phyloP scores from a whole-genome alignment of 1,140 invertebrate genomes.

The Microplitis demolitor region DNA sequence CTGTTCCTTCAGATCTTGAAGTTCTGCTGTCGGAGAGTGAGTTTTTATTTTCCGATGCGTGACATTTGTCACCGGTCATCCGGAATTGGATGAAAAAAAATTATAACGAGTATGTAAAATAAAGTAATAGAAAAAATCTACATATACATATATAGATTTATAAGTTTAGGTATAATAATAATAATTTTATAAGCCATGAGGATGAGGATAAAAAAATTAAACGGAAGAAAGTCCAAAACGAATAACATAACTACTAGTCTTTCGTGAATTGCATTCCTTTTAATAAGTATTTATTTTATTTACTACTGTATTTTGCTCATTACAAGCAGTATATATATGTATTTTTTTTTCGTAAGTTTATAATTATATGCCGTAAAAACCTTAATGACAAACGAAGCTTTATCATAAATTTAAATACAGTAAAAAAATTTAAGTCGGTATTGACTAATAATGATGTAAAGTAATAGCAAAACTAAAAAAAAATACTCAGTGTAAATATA shows the following conservation, averaged over 20 bases:
- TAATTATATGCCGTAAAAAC: background rate
- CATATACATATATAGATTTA: background rate
- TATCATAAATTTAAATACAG: too few species aligned
- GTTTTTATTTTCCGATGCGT: slow-evolving; percentile 66
- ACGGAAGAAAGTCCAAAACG: slow-evolving; percentile 12
- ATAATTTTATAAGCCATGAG: too few species aligned
- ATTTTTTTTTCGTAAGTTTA: background rate
- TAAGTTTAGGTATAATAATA: background rate
- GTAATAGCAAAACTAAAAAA: background rate
- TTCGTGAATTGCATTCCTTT: slow-evolving; percentile 24
- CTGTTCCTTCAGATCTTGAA: slow-evolving; percentile 69
- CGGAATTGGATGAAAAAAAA: slow-evolving; percentile 11
- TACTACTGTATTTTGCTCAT: background rate
- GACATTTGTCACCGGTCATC: slow-evolving; percentile 39
- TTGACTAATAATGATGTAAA: background rate
- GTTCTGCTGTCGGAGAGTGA: slow-evolving; percentile 68
- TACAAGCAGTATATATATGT: background rate
- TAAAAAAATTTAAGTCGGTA: background rate
- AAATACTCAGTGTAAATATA: slow-evolving; percentile 26
- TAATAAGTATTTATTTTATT: slow-evolving; percentile 4
- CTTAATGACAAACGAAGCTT: too few species aligned
- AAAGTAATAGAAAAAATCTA: background rate
- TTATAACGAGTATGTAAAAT: background rate
- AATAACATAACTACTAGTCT: slow-evolving; percentile 20
- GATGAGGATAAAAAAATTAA: background rate